Base-by-base conservation (phyloP, 2,797 vertebrate genomes). In the Lacerta agilis region DNA sequence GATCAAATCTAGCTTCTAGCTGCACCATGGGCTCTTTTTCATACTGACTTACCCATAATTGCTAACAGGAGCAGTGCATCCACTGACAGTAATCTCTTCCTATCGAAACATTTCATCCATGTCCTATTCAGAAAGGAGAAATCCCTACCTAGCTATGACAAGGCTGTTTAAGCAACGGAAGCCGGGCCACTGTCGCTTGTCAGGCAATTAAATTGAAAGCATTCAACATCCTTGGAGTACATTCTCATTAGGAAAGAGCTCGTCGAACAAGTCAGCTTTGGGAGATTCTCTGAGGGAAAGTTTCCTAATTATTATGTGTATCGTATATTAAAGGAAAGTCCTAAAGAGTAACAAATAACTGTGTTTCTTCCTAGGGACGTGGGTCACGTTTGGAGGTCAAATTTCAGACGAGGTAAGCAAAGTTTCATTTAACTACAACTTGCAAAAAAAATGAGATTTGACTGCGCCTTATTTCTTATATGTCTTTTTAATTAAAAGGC, bases 301-400 rank as follows among this genome's bases (percentile, higher is more conserved):
- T 23, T n/a, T 77, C 79, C 64, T 85, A 87, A 85, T 85, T 88
- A 85, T 78, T 61, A 36, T 87, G 79, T 87, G 64, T 87, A 84
- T 87, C 82, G 72, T 77, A 86, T 82, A 86, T 64, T 67, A 75
- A 83, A 88, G 43, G 27, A 82, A 84, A 20, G 0, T 5, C 67
- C 79, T 41, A 13, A 0, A 0, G 23, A 71, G 23, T 96, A 94
- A 97, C 27, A 5, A 71, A 5, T 69, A 4, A 2, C 86, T 96
- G 88, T 93, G 84, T 85, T 95, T 86, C 41, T 95, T 92, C 94
- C 72, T 88, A 99, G 98, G 98, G 87, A 99, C 99, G 0, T 99
- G 99, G 99, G 99, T 99, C 91, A 99, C 98, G 83, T 99, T 99
- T 89, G 99, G 99, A 95, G 98, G 98, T 91, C 99, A 99, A 91